Percentiles rank a stretch among this genome's conserved stretches.
Conservation (phyloP, 2,888 invertebrate genomes). For the Carabus problematicus region DNA sequence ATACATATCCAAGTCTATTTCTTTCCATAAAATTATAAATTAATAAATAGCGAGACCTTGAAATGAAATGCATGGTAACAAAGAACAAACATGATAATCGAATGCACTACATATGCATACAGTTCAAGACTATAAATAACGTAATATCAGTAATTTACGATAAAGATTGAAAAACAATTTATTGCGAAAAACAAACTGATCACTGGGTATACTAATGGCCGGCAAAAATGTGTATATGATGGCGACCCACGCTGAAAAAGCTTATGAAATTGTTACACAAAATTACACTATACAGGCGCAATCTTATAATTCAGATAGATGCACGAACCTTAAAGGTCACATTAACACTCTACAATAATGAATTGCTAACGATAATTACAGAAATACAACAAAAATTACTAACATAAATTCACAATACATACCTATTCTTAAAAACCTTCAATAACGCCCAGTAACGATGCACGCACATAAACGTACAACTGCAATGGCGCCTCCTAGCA, state of each 20-base stretch:
- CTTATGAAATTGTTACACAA: slow-evolving; percentile 22
- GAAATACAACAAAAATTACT: no score
- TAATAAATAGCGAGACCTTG: slow-evolving; percentile 27
- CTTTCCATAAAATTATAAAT: slow-evolving; percentile 4
- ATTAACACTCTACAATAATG: no score
- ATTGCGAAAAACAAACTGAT: slow-evolving; percentile 8
- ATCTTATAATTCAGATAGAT: no score
- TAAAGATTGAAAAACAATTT: slow-evolving; percentile 27
- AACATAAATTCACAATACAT: no score
- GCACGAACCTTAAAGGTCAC: no score
- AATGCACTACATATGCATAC: slow-evolving; percentile 8
- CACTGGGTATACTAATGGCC: slow-evolving; percentile 9
- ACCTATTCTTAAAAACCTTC: no score
- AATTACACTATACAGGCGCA: slow-evolving; percentile 6
- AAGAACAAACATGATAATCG: slow-evolving; percentile 2
- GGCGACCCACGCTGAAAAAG: slow-evolving; percentile 33
- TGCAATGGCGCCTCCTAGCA: no score
- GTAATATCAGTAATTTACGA: slow-evolving; percentile 15
- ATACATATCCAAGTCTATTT: no score
- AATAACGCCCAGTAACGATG: no score
- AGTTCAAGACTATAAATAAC: slow-evolving; percentile 30
- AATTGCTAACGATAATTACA: no score
- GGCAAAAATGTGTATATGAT: slow-evolving; percentile 14
- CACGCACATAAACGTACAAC: no score
- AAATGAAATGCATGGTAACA: slow-evolving; percentile 36